Evolutionary conservation across 2,797 vertebrate species (phyloP).

Genomic region (Sternotherus odoratus): DNA sequence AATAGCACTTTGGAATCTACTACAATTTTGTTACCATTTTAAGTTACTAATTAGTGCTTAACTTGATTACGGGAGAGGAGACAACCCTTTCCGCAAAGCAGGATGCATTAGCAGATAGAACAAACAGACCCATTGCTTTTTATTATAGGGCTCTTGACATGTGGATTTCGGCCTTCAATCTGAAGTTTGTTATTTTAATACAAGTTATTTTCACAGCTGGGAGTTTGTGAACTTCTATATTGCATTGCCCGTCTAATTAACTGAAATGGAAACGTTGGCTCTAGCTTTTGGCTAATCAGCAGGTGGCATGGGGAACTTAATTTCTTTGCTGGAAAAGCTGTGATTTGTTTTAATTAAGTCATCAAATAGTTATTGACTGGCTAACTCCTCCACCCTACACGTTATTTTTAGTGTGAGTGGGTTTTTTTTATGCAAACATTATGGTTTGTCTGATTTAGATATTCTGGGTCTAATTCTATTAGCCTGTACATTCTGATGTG

Average conservation of each 20-base stretch:
- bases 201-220: not conserved
- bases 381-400: not conserved
- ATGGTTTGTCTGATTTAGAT: not conserved
- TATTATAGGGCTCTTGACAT: not conserved
- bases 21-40: not conserved
- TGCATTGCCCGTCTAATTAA: conserved; percentile 10
- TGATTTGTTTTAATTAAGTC: conserved; percentile 31
- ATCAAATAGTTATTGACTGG: not conserved
- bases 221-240: not conserved
- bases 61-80: rapidly evolving
- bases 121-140: not conserved
- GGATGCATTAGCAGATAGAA: rapidly evolving
- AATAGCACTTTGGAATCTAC: not conserved
- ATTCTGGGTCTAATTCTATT: not conserved
- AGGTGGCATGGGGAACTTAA: not conserved
- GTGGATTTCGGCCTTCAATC: not conserved
- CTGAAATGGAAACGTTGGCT: conserved; percentile 12
- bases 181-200: not conserved
- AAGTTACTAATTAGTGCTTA: not conserved
- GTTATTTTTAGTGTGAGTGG: not conserved
- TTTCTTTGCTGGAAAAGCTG: not conserved
- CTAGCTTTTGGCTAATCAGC: not conserved
- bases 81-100: not conserved
- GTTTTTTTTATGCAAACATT: not conserved
- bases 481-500: not conserved